Base-by-base conservation (phyloP, 2,113 vertebrate genomes). In the Beaufortia kweichowensis region DNA sequence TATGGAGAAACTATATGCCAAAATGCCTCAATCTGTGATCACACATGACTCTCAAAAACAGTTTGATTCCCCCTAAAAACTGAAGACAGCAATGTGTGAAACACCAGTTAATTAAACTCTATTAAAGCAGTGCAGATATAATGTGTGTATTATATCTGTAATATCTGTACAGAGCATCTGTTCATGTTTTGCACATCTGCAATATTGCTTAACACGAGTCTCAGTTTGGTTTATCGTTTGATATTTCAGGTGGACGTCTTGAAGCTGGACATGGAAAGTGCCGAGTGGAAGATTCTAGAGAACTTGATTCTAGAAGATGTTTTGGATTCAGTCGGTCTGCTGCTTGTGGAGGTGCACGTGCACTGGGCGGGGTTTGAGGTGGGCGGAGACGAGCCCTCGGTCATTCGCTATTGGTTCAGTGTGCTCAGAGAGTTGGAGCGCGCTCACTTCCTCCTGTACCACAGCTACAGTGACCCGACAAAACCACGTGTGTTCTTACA, bases 301-400 rank as follows among this genome's bases (percentile, higher is more conserved):
- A 98, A 99, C 63, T 83, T 97, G 76, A 87, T 98, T 72, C 87
- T 98, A 82, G 96, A 98, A 73, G 91, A 93, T 50, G 93, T 97
- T 39, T 86, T 97, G 28, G 91, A 92, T 23, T 94, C 94, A 1
- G 94, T 99, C 56, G 95, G 95, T 39, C 96, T 98, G 88, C 89
- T 98, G 81, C 80, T 98, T 41, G 84, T 99, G 55, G 95, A 96
- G 88, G 87, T 98, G 55, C 96, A 98, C 80, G 85, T 97, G 72
- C 96, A 98, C 90, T 98, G 97, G 97, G 93, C 96, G 0, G 97
- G 96, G 2, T 98, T 98, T 19, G 96, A 99, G 82, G 95, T 99
- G 85, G 91, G 93, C 0, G 96, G 96, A n/a, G 93, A 95, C 0
- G 94, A 98, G 78, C 93, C 93, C 19, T 87, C 90, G 0, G 95